Evolutionary conservation across 2,113 vertebrate species (phyloP).

Genomic region (Pseudopipra pipra): DNA sequence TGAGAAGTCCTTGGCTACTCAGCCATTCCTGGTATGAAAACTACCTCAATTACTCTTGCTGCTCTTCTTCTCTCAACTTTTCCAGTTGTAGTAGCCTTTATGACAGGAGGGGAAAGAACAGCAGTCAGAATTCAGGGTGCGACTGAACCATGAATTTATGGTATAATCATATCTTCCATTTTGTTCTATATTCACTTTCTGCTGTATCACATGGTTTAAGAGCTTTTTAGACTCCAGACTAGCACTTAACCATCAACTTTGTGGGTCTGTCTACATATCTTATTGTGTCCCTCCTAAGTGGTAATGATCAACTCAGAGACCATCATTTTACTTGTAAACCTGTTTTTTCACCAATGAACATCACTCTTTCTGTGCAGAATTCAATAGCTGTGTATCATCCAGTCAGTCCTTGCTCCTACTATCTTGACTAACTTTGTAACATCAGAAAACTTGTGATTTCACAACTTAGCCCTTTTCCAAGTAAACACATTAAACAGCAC

Average conservation of each 20-base stretch:
- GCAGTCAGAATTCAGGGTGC: not conserved
- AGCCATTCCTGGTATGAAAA: not conserved
- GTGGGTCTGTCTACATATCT: not conserved
- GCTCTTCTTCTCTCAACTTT: not conserved
- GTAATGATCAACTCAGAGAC: not conserved
- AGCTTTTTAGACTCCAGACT: not conserved
- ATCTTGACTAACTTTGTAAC: not conserved
- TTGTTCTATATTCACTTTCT: not conserved
- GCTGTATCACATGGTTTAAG: not conserved
- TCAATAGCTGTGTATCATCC: not conserved
- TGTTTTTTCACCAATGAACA: not conserved
- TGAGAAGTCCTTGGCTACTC: not conserved
- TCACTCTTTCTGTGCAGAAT: not conserved
- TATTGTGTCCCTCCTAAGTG: not conserved
- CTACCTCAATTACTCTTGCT: not conserved
- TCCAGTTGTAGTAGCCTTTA: not conserved
- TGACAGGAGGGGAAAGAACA: fast-evolving
- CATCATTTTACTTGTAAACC: not conserved
- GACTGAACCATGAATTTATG: not conserved
- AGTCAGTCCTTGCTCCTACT: not conserved
- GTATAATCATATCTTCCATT: not conserved
- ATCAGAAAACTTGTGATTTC: not conserved
- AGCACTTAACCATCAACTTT: not conserved
- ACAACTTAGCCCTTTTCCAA: not conserved
- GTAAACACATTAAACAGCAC: not conserved